Percentiles rank a stretch among this genome's conserved stretches.
Conservation (phyloP, 2,888 invertebrate genomes). For the Trimorus sp. region DNA sequence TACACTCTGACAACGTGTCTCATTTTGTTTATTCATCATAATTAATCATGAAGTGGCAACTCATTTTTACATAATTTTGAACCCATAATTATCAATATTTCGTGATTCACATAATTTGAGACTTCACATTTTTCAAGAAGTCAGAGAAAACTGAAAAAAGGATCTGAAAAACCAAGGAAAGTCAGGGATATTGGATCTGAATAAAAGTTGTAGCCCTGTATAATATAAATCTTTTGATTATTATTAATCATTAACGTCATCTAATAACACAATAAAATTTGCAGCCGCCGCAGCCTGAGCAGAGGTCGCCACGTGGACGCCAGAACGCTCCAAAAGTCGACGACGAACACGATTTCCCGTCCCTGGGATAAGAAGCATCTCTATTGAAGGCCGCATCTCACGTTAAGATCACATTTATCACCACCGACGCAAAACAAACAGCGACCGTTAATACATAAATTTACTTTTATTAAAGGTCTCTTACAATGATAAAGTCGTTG, state of each 20-base stretch:
- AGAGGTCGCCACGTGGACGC: conserved; percentile 80
- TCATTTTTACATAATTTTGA: too few relatives aligned
- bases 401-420: conserved; percentile 67
- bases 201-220: too few relatives aligned
- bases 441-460: conserved; percentile 74
- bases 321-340: conserved; percentile 92
- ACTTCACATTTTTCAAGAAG: too few relatives aligned
- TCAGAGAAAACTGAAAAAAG: too few relatives aligned
- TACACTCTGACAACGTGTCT: too few relatives aligned
- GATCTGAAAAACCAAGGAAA: too few relatives aligned
- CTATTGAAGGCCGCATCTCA: conserved; percentile 68
- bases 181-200: too few relatives aligned
- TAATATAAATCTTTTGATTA: too few relatives aligned
- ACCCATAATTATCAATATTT: too few relatives aligned
- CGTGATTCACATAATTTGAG: too few relatives aligned
- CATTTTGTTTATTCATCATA: too few relatives aligned
- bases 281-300: conserved; percentile 74
- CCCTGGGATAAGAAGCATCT: conserved; percentile 87
- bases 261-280: conserved; percentile 47
- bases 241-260: neutral
- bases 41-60: too few relatives aligned
- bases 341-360: conserved; percentile 97
- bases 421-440: conserved; percentile 74
- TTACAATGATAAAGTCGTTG: conserved; percentile 77
- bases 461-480: conserved; percentile 77